Evolutionary conservation across 2,797 vertebrate genomes (phyloP).

Genomic region (Acanthurus tractus): DNA sequence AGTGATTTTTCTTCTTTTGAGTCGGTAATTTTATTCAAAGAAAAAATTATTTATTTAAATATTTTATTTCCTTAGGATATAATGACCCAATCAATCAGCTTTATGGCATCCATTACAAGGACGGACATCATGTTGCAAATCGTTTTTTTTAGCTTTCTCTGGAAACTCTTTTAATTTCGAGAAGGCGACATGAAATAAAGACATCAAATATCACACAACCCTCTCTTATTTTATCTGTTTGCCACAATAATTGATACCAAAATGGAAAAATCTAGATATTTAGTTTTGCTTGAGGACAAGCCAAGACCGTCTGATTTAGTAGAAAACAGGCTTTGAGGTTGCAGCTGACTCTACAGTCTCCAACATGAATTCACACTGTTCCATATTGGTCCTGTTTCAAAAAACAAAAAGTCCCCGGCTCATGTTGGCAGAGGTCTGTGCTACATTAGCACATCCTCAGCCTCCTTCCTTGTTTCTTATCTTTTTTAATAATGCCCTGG

Average conservation of each 20-base stretch:
- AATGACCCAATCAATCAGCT: slow-evolving; percentile 21
- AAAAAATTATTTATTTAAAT: slow-evolving; percentile 8
- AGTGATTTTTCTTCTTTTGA: background rate
- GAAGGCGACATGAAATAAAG: background rate
- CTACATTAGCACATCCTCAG: slow-evolving; percentile 6
- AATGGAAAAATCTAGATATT: slow-evolving; percentile 34
- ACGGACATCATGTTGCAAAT: slow-evolving; percentile 1
- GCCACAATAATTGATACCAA: slow-evolving; percentile 21
- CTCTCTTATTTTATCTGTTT: slow-evolving; percentile 4
- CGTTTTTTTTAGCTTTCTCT: slow-evolving; percentile 7
- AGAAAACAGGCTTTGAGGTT: slow-evolving; percentile 9
- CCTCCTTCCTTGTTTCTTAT: slow-evolving; percentile 15
- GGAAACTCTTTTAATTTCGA: background rate
- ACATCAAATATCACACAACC: background rate
- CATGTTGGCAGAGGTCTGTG: slow-evolving; percentile 12
- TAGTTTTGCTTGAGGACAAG: slow-evolving; percentile 26
- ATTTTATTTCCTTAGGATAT: slow-evolving; percentile 1
- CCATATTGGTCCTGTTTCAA: background rate
- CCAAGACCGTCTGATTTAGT: slow-evolving; percentile 18
- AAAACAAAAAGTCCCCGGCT: background rate
- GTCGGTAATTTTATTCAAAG: slow-evolving; percentile 20
- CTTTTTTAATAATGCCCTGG: slow-evolving; percentile 18
- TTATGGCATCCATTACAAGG: background rate
- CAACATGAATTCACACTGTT: slow-evolving; percentile 21
- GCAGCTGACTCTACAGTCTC: slow-evolving; percentile 6